Evolutionary conservation across 2,797 vertebrate species (phyloP), one percentile per base, ranked within the genome.

Genomic region (Podargus strigoides): DNA sequence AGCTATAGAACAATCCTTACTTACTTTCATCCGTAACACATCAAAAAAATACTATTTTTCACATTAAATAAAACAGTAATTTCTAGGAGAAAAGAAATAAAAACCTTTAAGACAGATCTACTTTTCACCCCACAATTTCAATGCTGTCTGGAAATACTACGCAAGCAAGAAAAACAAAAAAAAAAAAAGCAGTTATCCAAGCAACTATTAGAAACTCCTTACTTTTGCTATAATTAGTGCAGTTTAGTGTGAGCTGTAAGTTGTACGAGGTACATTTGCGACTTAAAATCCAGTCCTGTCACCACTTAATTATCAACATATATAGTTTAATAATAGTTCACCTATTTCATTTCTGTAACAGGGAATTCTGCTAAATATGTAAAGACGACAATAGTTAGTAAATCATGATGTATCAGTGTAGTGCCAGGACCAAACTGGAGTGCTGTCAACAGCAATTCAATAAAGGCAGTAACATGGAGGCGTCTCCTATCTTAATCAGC

Each of bases 141-240:
- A 59, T 27, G 81, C 68, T 93, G 37, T 4, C 82, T 92, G 36
- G n/a, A 34, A 64, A 75, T 26, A 58, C 17, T 55, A 44, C 9
- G 26, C 39, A 67, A 77, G n/a, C n/a, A 95, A 87, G 66, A 30
- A 82, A 41, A n/a, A n/a, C n/a, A n/a, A n/a, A 95, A 87, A 63
- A 30, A 82, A 74, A 84, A 83, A 84, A 52, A 30, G 17, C 3
- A 66, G 47, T 64, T 76, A 62, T 83, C 68, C 85, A 82, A 91
- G 12, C 50, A 42, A 21, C 47, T 90, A 59, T 74, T 94, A 90
- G 92, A 92, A 95, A 55, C 56, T 82, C 77, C 78, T 94, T 95
- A 62, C 52, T 44, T 81, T 80, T 85, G 76, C 62, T 95, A 30
- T 76, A 92, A 96, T 78, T 75, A 91, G 67, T 27, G 12, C 26